Evolutionary conservation across 2,888 invertebrate species (phyloP).

Genomic region (Heliconius ethilla): DNA sequence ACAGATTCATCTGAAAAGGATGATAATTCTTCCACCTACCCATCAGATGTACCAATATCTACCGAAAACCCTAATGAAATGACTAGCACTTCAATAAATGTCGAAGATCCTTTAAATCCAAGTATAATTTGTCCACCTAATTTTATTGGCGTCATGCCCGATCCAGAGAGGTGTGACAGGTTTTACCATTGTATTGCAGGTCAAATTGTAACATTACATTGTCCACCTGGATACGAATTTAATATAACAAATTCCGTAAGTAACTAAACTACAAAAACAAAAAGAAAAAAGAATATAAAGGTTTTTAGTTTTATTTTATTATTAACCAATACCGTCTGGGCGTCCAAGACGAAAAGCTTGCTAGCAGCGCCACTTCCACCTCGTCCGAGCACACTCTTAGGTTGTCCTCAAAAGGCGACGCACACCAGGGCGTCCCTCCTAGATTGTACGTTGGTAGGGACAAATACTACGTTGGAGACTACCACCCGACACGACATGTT

Average conservation of each 20-base stretch:
- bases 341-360: no score
- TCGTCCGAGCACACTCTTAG: no score
- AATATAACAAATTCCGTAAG: constrained; percentile 35
- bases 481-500: no score
- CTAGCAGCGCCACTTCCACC: no score
- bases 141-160: neutral
- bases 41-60: neutral
- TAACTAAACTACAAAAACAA: constrained; percentile 1
- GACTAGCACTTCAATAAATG: constrained; percentile 2
- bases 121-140: neutral
- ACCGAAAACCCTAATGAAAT: neutral
- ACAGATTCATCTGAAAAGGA: constrained; percentile 9
- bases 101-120: neutral
- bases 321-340: no score
- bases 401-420: no score
- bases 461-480: no score
- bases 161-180: constrained; percentile 10
- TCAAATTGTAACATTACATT: constrained; percentile 2
- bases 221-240: constrained; percentile 15
- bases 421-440: no score
- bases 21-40: neutral
- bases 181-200: constrained; percentile 4
- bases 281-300: neutral
- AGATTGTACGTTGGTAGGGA: no score
- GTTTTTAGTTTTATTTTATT: no score